Evolutionary conservation across 2,888 invertebrate genomes (phyloP), one percentile per base, ranked within the genome.

Genomic region (Phoronis australis): DNA sequence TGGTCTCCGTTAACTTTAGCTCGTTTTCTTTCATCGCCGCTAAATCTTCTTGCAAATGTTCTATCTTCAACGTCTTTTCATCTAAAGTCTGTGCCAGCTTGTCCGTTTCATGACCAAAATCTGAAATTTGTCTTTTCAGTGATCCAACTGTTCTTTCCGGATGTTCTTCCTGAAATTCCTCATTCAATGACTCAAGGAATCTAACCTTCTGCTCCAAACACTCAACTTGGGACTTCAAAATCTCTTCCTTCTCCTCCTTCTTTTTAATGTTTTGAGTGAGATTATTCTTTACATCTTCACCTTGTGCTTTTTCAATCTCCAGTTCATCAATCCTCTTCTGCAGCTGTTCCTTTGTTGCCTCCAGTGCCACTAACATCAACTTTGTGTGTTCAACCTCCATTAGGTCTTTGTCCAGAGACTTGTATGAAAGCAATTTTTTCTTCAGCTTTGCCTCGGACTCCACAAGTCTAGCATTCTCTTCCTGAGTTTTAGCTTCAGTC

Each of bases 151-250:
- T n/a, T n/a, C n/a, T n/a, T 26, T n/a, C 66, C 6, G 55, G 52
- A 24, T 68, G 49, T 51, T 64, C 66, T 18, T 46, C 40, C 49
- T 64, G 64, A 6, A 69, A 52, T n/a, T 68, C 64, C n/a, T 56
- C 52, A 51, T 67, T 69, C 20, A 57, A 35, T 31, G 48, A 41
- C 47, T 66, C 63, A 35, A 68, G 45, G 47, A 62, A 59, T 56
- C 53, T 55, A 4, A 67, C 56, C 48, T 69, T 69, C 46, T 67
- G 65, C 44, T 68, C 65, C 38, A 66, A 50, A 37, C 59, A 56
- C 39, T 61, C n/a, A n/a, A n/a, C n/a, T n/a, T n/a, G n/a, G n/a
- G n/a, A n/a, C n/a, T n/a, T n/a, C n/a, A n/a, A n/a, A n/a, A n/a
- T n/a, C n/a, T n/a, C n/a, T n/a, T n/a, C n/a, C n/a, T n/a, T 15